phyloP scores from a whole-genome alignment of 2,113 vertebrate species.

The Perognathus longimembris region DNA sequence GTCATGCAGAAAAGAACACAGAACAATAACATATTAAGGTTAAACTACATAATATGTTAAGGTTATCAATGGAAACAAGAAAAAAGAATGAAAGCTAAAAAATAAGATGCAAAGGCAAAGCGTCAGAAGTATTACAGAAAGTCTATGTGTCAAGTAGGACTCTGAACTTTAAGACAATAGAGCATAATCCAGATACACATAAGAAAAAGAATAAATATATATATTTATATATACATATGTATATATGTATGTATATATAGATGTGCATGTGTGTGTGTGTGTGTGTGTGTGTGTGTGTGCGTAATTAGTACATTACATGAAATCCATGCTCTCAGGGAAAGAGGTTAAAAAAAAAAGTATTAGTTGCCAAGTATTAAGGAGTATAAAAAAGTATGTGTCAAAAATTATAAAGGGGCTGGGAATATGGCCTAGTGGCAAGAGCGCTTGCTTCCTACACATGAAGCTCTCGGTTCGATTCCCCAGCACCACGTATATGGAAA shows the following conservation, averaged over 20 bases:
- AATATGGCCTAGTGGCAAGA: too few species aligned
- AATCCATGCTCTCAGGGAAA: neutral
- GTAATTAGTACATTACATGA: neutral
- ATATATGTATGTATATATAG: too few species aligned
- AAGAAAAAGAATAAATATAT: neutral
- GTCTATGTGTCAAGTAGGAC: neutral
- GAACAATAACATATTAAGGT: neutral
- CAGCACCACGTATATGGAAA: too few species aligned
- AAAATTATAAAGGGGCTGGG: conserved; percentile 28
- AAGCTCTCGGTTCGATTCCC: too few species aligned
- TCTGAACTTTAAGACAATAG: neutral
- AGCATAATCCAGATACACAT: neutral
- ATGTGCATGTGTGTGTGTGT: too few species aligned
- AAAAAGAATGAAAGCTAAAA: neutral
- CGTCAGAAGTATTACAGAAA: neutral
- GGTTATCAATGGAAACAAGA: neutral
- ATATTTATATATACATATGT: too few species aligned
- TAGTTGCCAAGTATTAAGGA: neutral
- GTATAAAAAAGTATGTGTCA: neutral
- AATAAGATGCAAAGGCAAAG: neutral
- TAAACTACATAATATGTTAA: neutral
- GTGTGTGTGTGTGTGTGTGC: too few species aligned
- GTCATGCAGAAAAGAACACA: neutral
- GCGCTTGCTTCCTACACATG: too few species aligned
- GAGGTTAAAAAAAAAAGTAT: neutral